A percentile compares a stretch with the other conserved stretches of the same genome.
Conservation (phyloP, 2,113 vertebrate genomes). For the Seriola dumerili region DNA sequence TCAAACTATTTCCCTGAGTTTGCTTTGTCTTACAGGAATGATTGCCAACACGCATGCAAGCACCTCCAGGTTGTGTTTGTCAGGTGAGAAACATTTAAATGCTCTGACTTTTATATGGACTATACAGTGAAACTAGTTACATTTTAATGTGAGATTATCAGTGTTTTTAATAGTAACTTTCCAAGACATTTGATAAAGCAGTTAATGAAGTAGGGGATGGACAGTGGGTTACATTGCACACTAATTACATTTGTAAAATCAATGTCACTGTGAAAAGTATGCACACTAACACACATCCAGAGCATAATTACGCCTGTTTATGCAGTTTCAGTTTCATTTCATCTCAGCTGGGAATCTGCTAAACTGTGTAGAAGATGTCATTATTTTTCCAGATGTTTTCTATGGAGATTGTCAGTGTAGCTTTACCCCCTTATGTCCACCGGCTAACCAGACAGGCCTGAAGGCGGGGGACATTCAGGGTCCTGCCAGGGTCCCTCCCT, state of each 20-base stretch:
- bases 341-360: neutral
- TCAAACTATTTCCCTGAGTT: neutral
- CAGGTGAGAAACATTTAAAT: too few relatives aligned
- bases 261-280: neutral
- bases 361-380: neutral
- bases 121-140: too few relatives aligned
- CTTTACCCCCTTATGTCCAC: slow-evolving; percentile 2
- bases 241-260: too few relatives aligned
- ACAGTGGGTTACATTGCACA: too few relatives aligned
- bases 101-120: too few relatives aligned
- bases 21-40: neutral
- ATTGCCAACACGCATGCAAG: neutral
- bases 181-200: too few relatives aligned
- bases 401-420: neutral
- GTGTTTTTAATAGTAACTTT: too few relatives aligned
- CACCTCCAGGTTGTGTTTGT: neutral
- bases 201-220: too few relatives aligned
- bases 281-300: too few relatives aligned
- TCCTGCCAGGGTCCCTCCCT: slow-evolving; percentile 23
- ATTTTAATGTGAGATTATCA: too few relatives aligned
- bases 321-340: slow-evolving; percentile 10
- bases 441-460: slow-evolving; percentile 34
- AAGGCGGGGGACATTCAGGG: slow-evolving; percentile 43
- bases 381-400: neutral
- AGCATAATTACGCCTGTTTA: neutral